These are phyloP conservation scores for Cantharis rustica DNA, from an alignment of 2,888 invertebrate genomes.

Conservation along the genomic window DNA sequence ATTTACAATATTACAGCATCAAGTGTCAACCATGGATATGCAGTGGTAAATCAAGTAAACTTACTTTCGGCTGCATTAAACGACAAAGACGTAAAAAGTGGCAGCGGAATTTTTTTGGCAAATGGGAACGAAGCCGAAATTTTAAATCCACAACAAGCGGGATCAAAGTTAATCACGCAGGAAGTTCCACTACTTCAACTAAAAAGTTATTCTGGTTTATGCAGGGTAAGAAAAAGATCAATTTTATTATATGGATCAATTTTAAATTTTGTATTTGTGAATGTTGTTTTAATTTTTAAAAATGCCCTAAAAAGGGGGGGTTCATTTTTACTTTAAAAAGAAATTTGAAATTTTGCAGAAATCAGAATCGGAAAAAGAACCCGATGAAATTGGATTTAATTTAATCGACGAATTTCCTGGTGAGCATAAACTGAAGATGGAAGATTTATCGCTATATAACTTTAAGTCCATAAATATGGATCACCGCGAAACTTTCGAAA, in stretches of 20 bases:
- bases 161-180: slow-evolving; percentile 28
- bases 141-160: slow-evolving; percentile 26
- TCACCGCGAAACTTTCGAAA: neutral
- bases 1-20: too few species aligned
- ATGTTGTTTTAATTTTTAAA: too few species aligned
- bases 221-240: slow-evolving; percentile 22
- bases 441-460: neutral
- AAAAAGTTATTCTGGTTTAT: neutral
- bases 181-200: slow-evolving; percentile 28
- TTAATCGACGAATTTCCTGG: neutral
- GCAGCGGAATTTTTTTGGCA: slow-evolving; percentile 39
- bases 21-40: slow-evolving; percentile 41
- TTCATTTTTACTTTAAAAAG: too few species aligned
- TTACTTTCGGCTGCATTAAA: slow-evolving; percentile 37
- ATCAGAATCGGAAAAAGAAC: neutral
- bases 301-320: too few species aligned
- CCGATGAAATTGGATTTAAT: neutral
- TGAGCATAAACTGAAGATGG: neutral
- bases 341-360: neutral
- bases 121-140: slow-evolving; percentile 31
- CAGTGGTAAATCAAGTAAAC: slow-evolving; percentile 38
- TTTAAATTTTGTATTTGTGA: too few species aligned
- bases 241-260: too few species aligned
- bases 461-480: neutral
- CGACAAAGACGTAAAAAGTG: slow-evolving; percentile 31